A percentile compares a stretch with the other conserved stretches of the same genome.
phyloP scores from a whole-genome alignment of 2,797 vertebrate species.

The Cirrhinus molitorella region DNA sequence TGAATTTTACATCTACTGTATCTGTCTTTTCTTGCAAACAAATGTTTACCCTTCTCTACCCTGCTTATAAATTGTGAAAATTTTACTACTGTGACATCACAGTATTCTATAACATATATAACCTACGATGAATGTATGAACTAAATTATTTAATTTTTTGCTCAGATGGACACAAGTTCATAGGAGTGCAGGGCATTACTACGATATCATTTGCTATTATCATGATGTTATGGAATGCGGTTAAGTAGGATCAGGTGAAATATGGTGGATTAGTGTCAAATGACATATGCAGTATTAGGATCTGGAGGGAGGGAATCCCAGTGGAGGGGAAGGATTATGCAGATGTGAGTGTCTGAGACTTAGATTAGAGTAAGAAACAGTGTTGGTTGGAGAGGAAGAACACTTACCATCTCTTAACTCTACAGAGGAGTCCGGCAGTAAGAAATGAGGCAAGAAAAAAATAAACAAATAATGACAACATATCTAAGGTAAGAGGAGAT shows the following conservation, averaged over 20 bases:
- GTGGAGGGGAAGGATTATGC: slow-evolving; percentile 31
- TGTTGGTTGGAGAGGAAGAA: slow-evolving; percentile 70
- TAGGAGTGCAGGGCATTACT: neutral
- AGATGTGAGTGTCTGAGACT: slow-evolving; percentile 28
- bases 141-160: neutral
- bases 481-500: slow-evolving; percentile 44
- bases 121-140: neutral
- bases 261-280: slow-evolving; percentile 42
- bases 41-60: neutral
- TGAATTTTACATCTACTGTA: neutral
- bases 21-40: neutral
- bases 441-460: slow-evolving; percentile 16
- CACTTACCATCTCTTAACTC: slow-evolving; percentile 99
- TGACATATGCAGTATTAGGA: slow-evolving; percentile 32
- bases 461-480: slow-evolving; percentile 48
- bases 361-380: slow-evolving; percentile 22
- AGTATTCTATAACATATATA: neutral
- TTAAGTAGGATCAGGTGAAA: slow-evolving; percentile 42
- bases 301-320: slow-evolving; percentile 29
- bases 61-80: neutral
- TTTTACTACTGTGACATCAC: neutral
- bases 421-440: slow-evolving; percentile 79
- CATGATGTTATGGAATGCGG: slow-evolving; percentile 33
- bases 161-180: neutral
- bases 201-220: slow-evolving; percentile 32